Percentiles rank a stretch among this genome's conserved stretches.
Conservation (phyloP, 1,140 invertebrate species). For the Propsilocerus akamusi region DNA sequence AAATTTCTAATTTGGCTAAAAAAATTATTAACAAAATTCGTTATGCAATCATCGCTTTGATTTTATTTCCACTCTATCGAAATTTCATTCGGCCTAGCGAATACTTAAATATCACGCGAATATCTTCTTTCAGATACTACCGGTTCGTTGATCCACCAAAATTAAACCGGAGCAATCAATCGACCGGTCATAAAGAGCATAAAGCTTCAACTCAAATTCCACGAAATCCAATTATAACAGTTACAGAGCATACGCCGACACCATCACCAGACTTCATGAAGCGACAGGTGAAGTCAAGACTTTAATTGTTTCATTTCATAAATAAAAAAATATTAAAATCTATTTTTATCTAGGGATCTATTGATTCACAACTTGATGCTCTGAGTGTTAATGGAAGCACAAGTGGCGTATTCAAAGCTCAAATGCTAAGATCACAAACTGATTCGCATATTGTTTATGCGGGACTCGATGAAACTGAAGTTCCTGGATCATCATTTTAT, state of each 20-base stretch:
- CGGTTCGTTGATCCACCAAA: slow-evolving; percentile 23
- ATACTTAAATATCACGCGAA: not conserved
- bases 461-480: slow-evolving; percentile 60
- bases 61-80: too few species aligned
- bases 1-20: too few species aligned
- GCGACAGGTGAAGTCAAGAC: slow-evolving; percentile 37
- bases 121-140: slow-evolving; percentile 18
- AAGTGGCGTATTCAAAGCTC: slow-evolving; percentile 18
- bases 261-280: slow-evolving; percentile 67
- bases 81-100: not conserved
- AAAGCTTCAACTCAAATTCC: slow-evolving; percentile 23
- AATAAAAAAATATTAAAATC: not conserved
- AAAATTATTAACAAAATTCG: not conserved
- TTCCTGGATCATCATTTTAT: slow-evolving; percentile 75
- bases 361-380: slow-evolving; percentile 60
- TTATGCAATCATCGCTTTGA: not conserved
- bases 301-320: not conserved
- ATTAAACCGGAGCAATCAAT: slow-evolving; percentile 15
- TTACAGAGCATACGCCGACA: slow-evolving; percentile 83
- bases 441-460: slow-evolving; percentile 87
- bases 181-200: slow-evolving; percentile 11
- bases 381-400: slow-evolving; percentile 36
- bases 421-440: slow-evolving; percentile 69
- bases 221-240: slow-evolving; percentile 85
- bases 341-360: slow-evolving; percentile 37